Percentiles rank a stretch among this genome's conserved stretches.
phyloP scores from a whole-genome alignment of 2,797 vertebrate genomes.

The Mus minutoides region DNA sequence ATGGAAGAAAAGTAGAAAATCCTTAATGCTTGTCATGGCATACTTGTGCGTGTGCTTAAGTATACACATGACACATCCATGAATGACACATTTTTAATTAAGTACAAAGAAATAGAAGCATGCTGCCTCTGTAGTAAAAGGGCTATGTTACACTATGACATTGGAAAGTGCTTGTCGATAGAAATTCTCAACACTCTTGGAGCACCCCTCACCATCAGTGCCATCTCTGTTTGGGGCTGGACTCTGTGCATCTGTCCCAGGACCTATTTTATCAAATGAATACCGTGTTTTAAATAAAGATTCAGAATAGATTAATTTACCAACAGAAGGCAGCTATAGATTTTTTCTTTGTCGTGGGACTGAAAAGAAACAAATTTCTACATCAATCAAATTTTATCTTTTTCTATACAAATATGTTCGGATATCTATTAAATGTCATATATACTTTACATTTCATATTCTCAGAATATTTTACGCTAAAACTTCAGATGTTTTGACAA shows the following conservation, averaged over 20 bases:
- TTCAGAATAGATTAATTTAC: not conserved
- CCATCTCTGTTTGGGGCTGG: not conserved
- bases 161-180: not conserved
- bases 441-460: not conserved
- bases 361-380: slow-evolving; percentile 33
- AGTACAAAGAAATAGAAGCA: not conserved
- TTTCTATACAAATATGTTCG: slow-evolving; percentile 32
- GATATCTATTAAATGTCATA: not conserved
- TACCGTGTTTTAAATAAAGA: not conserved
- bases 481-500: slow-evolving; percentile 3
- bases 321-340: not conserved
- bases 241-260: not conserved
- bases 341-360: not conserved
- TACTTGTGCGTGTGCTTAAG: too few species aligned
- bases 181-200: not conserved
- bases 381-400: not conserved
- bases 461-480: slow-evolving; percentile 12
- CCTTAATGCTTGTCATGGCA: not conserved
- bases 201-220: not conserved
- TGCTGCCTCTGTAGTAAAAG: not conserved
- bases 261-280: not conserved
- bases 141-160: not conserved
- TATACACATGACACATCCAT: not conserved
- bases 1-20: not conserved
- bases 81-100: not conserved